Base-by-base conservation (phyloP, 2,888 invertebrate genomes). In the Eremobia ochroleuca region DNA sequence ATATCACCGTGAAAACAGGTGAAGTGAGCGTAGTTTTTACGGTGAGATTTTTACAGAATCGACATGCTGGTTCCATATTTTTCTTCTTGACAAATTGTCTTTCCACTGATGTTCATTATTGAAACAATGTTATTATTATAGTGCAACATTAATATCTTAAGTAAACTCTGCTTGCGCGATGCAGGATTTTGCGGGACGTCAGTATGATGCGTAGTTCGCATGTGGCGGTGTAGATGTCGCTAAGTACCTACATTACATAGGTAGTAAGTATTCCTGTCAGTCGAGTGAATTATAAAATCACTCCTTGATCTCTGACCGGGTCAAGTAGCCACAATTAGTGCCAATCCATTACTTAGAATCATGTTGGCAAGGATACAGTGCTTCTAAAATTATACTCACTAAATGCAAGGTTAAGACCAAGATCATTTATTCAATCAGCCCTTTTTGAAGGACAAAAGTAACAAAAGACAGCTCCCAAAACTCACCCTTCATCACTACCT, bases 261-360 rank as follows among this genome's bases (percentile, higher is more conserved):
- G 2, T 58, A 58, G 1, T 6, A 37, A 4, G 0, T 75, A 40
- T 21, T 28, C 28, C 21, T 43, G 18, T 28, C 40, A 28, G 40
- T 43, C 4, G 18, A 52, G 6, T 43, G 18, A 74, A 81, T 74
- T 64, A 81, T 81, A 49, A 82, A 83, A 81, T 83, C 83, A 61
- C 59, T n/a, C 21, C 40, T 4, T 77, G 80, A 83, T 62, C 80
- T 77, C 61, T 71, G 66, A 46, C 62, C 25, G 67, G 70, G 79
- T 79, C 73, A 79, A 84, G 34, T 66, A 83, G 49, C 43, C 0
- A 58, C 61, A 83, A 83, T 82, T 83, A 82, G 66, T 62, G 55
- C 65, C 69, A 79, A 37, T 84, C 66, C 25, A 52, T 58, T 62
- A 77, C 81, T 58, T 6, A 28, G 49, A 64, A 66, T 66, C 65